A percentile compares a stretch with the other conserved stretches of the same genome.
phyloP scores from a whole-genome alignment of 1,140 invertebrate species.

The Drosophila pachea region DNA sequence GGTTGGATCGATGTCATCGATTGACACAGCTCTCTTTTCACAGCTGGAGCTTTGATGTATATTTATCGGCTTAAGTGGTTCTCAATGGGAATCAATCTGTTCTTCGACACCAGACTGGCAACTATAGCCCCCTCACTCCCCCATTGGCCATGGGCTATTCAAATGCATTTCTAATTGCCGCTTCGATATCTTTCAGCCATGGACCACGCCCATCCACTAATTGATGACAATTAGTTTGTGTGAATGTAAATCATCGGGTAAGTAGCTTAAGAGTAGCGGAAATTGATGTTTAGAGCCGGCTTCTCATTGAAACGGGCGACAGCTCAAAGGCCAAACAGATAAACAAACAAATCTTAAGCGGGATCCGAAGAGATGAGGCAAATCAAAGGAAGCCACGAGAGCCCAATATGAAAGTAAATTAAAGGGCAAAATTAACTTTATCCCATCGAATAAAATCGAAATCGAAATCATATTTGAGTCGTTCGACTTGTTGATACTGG shows the following conservation, averaged over 20 bases:
- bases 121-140: too few relatives aligned
- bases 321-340: slow-evolving; percentile 21
- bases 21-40: too few relatives aligned
- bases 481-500: slow-evolving; percentile 22
- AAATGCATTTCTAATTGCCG: not conserved
- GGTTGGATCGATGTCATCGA: too few relatives aligned
- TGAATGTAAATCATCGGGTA: not conserved
- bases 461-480: slow-evolving; percentile 55
- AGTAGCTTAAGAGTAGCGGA: not conserved
- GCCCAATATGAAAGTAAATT: slow-evolving; percentile 2
- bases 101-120: too few relatives aligned
- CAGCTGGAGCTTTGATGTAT: too few relatives aligned
- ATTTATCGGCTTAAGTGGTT: too few relatives aligned
- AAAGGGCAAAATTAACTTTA: slow-evolving; percentile 26
- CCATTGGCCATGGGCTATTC: too few relatives aligned
- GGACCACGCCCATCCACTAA: not conserved
- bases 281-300: too few relatives aligned
- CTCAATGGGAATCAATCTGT: too few relatives aligned
- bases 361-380: slow-evolving; percentile 21
- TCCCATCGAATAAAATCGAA: slow-evolving; percentile 24
- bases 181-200: not conserved
- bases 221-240: not conserved
- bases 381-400: slow-evolving; percentile 35
- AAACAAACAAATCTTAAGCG: slow-evolving; percentile 2
- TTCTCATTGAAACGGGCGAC: too few relatives aligned